Base-by-base conservation (phyloP, 2,113 vertebrate species). In the Charina bottae region DNA sequence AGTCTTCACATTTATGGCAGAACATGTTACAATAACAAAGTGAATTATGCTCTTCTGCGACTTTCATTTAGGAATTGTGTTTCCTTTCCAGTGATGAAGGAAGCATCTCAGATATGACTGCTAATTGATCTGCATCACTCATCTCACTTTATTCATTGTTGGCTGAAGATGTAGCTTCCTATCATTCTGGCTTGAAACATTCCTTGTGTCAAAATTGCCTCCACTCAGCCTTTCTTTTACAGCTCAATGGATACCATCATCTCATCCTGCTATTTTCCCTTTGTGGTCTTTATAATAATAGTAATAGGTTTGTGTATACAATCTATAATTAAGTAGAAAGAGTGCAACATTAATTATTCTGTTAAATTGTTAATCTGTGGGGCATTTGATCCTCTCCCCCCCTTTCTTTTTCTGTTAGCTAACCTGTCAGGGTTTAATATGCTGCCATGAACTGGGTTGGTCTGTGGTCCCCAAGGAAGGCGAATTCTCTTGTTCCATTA, bases 401-500 rank as follows among this genome's bases (percentile, higher is more conserved):
- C 90, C 93, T 62, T 85, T 37, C 53, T 90, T 83, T 95, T 93
- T 86, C 95, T 93, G 93, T 93, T 90, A 96, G 94, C 96, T 96
- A 98, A 98, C 97, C 97, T 97, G 97, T 97, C 97, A 98, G 97
- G 93, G 93, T 96, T 95, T 96, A 96, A 97, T 98, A 98, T 96
- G 97, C 97, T 97, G 94, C 96, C 91, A 93, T 93, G 97, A 97
- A 97, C 17, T 28, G 96, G 95, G 96, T 97, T 98, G 97, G 96
- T 96, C 96, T 96, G 96, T 96, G 93, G 94, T 98, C 98, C 96
- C 97, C 0, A 0, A 97, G 98, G 98, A 98, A 97, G 94, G 95
- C 93, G 95, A 97, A 97, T 97, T 97, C 98, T 97, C 97, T 95
- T 97, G 97, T 98, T 98, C 97, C 97, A 98, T 98, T 98, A 98